phyloP scores from a whole-genome alignment of 2,888 invertebrate species.

The Nyleta sp. region DNA sequence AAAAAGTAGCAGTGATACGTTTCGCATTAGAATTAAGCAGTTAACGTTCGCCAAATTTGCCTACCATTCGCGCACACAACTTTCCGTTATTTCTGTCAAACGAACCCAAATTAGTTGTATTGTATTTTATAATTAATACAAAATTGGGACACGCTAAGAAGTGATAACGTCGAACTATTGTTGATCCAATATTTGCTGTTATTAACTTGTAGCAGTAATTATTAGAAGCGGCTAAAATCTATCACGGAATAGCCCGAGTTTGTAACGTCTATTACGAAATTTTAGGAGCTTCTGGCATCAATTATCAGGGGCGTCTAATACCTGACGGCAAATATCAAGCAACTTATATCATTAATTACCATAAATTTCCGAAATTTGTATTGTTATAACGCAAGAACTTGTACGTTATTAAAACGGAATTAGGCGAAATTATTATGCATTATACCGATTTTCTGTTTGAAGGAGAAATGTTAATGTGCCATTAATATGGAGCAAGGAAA shows the following conservation, averaged over 20 bases:
- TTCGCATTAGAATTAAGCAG: slow-evolving; percentile 40
- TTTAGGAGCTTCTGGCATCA: slow-evolving; percentile 31
- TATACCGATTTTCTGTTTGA: slow-evolving; percentile 1
- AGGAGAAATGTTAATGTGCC: not conserved
- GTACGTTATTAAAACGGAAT: slow-evolving; percentile 6
- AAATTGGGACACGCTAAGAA: no score
- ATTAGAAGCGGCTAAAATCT: slow-evolving; percentile 19
- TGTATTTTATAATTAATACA: not conserved
- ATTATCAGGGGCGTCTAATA: slow-evolving; percentile 38
- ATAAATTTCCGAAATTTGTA: slow-evolving; percentile 17
- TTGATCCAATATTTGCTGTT: no score
- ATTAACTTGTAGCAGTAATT: slow-evolving; percentile 11
- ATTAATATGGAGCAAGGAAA: not conserved
- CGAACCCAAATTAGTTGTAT: no score
- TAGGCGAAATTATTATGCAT: not conserved
- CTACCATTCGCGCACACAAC: not conserved
- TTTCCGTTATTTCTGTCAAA: no score
- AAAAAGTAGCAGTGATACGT: slow-evolving; percentile 42
- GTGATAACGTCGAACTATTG: no score
- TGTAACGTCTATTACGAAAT: slow-evolving; percentile 29
- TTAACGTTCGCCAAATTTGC: slow-evolving; percentile 23
- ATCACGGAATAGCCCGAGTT: slow-evolving; percentile 16
- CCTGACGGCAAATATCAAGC: slow-evolving; percentile 27
- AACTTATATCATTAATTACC: slow-evolving; percentile 38
- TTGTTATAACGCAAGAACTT: slow-evolving; percentile 7